Conservation (phyloP, 2,797 vertebrate genomes). For the Pempheris klunzingeri region DNA sequence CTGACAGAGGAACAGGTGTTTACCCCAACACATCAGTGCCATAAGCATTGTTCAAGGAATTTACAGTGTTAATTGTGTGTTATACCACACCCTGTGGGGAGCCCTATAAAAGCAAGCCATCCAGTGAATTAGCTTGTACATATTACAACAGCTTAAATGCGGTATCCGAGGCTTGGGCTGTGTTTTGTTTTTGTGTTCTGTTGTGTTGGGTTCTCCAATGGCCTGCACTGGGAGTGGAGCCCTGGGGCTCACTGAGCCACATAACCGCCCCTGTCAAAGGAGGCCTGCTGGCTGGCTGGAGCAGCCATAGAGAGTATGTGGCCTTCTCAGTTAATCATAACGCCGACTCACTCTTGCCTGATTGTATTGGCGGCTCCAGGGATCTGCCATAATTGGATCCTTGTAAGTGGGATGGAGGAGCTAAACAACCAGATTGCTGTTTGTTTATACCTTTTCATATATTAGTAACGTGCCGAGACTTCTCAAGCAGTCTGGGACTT, state of each 20-base stretch:
- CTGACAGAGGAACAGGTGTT: constrained; percentile 62
- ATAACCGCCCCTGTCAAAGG: constrained; percentile 77
- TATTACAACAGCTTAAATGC: constrained; percentile 69
- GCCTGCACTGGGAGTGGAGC: constrained; percentile 66
- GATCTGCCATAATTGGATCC: constrained; percentile 92
- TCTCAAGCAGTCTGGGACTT: constrained; percentile 88
- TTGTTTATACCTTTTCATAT: constrained; percentile 93
- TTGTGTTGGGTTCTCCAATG: constrained; percentile 64
- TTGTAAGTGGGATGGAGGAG: constrained; percentile 91
- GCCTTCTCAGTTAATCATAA: constrained; percentile 89
- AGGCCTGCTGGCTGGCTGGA: constrained; percentile 78
- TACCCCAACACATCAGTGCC: constrained; percentile 49
- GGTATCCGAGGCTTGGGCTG: constrained; percentile 58
- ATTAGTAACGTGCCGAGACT: constrained; percentile 90
- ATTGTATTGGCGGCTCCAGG: constrained; percentile 89
- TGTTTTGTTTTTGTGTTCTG: constrained; percentile 62
- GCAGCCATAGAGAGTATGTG: constrained; percentile 81
- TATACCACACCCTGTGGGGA: constrained; percentile 70
- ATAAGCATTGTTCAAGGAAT: constrained; percentile 74
- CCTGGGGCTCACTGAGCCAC: constrained; percentile 75
- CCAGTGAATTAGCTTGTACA: constrained; percentile 75
- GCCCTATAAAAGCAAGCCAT: constrained; percentile 73
- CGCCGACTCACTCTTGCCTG: constrained; percentile 86
- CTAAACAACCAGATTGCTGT: constrained; percentile 92
- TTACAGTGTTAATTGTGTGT: constrained; percentile 78